These are phyloP conservation scores for Callionymus lyra DNA, from an alignment of 2,113 vertebrate genomes.

Conservation along the genomic window DNA sequence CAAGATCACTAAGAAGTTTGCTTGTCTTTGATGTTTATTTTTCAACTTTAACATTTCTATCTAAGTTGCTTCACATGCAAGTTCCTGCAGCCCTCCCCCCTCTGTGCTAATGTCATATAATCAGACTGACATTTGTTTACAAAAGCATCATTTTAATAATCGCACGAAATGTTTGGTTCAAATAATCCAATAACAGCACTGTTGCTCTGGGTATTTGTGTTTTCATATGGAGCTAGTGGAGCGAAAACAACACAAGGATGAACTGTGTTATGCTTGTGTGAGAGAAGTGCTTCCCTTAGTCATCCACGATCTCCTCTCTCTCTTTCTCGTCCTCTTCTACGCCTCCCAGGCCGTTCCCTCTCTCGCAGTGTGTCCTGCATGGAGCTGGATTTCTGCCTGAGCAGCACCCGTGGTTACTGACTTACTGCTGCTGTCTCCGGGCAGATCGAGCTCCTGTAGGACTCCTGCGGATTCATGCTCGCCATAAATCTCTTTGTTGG, in stretches of 20 bases:
- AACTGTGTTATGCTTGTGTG: conserved; percentile 8
- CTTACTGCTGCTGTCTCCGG: conserved; percentile 48
- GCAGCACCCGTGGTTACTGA: conserved; percentile 24
- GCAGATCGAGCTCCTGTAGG: conserved; percentile 37
- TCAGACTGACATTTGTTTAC: too few species aligned
- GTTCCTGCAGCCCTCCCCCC: too few species aligned
- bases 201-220: background rate
- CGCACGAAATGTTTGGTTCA: too few species aligned
- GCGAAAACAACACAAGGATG: conserved; percentile 4
- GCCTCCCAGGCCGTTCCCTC: conserved; percentile 8
- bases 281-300: conserved; percentile 3
- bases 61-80: too few species aligned
- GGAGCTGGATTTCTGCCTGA: conserved; percentile 38
- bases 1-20: too few species aligned
- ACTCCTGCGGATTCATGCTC: background rate
- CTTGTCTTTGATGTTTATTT: too few species aligned
- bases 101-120: too few species aligned
- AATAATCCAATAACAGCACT: background rate
- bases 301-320: background rate
- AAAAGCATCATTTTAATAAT: too few species aligned
- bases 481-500: too few species aligned
- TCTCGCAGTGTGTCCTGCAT: conserved; percentile 7
- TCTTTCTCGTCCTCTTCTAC: conserved; percentile 1
- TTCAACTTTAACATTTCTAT: too few species aligned
- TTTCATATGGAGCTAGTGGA: background rate